These are phyloP conservation scores for Criorhina ranunculi DNA, from an alignment of 2,888 invertebrate species.

Conservation along the genomic window DNA sequence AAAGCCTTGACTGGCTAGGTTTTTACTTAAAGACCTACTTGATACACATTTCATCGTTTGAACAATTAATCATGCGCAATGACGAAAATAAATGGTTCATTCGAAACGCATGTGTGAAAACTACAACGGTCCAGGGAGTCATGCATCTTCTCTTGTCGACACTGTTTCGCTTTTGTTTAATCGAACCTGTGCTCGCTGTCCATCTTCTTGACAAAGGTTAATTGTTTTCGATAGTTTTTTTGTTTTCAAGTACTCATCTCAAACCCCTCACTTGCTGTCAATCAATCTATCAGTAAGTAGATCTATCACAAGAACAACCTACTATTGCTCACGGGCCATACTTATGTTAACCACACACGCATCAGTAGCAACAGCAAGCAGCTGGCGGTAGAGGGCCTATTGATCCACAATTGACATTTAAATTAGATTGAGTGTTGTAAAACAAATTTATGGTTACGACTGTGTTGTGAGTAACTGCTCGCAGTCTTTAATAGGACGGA, in stretches of 20 bases:
- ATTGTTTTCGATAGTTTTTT: slow-evolving; percentile 21
- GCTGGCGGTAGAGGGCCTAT: slow-evolving; percentile 5
- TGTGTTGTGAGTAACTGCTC: no score
- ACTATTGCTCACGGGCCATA: not conserved
- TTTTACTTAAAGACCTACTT: not conserved
- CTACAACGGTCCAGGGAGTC: not conserved
- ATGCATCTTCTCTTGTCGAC: not conserved
- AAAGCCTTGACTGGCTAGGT: no score
- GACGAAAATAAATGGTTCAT: not conserved
- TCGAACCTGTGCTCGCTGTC: slow-evolving; percentile 4
- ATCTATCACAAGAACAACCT: slow-evolving; percentile 11
- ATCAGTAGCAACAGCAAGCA: slow-evolving; percentile 18
- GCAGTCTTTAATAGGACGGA: no score
- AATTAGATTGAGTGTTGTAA: slow-evolving; percentile 39
- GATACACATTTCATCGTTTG: not conserved
- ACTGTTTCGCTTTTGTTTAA: not conserved
- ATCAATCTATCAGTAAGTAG: slow-evolving; percentile 20
- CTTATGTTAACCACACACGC: slow-evolving; percentile 4
- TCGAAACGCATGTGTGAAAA: not conserved
- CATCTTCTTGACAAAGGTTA: slow-evolving; percentile 39
- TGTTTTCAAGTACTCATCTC: slow-evolving; percentile 20
- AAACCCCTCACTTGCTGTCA: slow-evolving; percentile 27
- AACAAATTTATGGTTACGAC: not conserved
- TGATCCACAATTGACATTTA: slow-evolving; percentile 40
- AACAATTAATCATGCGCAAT: not conserved